Evolutionary conservation across 2,113 vertebrate species (phyloP).

Genomic region (Mionectes macconnelli): DNA sequence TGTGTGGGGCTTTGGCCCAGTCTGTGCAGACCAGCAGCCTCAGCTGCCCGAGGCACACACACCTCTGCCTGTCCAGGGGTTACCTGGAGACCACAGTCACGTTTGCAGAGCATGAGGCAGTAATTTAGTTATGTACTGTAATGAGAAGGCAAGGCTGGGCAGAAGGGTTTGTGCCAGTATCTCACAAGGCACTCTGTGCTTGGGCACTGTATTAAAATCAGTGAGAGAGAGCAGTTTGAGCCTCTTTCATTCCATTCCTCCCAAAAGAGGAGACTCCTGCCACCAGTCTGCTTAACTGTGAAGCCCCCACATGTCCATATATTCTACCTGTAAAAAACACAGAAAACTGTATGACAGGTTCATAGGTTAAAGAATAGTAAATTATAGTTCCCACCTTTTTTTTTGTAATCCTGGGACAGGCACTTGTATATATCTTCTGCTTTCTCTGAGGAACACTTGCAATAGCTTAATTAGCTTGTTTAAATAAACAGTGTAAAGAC

Average conservation of each 20-base stretch:
- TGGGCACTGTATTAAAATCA: neutral
- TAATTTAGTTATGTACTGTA: neutral
- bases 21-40: neutral
- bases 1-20: neutral
- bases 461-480: neutral
- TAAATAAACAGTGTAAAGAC: neutral
- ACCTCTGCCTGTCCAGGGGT: neutral
- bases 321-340: neutral
- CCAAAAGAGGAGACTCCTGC: neutral
- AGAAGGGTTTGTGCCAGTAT: neutral
- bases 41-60: neutral
- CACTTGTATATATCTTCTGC: neutral
- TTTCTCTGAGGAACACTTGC: neutral
- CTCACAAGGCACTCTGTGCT: neutral
- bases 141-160: neutral
- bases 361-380: neutral
- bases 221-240: neutral
- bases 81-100: neutral
- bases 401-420: neutral
- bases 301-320: neutral
- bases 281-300: fast-evolving
- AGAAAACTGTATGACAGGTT: neutral
- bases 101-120: fast-evolving
- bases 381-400: neutral
- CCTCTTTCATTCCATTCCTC: neutral